These are phyloP conservation scores for Merops nubicus DNA, from an alignment of 2,113 vertebrate species.

Conservation along the genomic window DNA sequence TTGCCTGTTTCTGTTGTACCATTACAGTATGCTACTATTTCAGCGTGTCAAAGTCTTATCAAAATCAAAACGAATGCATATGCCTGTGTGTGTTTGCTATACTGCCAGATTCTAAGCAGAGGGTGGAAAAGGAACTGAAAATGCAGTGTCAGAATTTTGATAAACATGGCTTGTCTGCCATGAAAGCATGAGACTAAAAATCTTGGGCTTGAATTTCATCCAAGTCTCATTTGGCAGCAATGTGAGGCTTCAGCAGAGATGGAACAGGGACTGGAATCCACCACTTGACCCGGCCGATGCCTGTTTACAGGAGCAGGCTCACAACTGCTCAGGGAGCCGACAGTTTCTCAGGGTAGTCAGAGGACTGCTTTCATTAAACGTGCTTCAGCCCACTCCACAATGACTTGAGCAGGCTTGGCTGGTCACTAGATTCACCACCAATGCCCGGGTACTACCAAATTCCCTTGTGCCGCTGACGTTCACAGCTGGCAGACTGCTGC, in stretches of 20 bases:
- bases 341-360: neutral
- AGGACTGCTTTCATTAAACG: neutral
- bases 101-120: neutral
- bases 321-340: neutral
- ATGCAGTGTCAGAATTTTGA: neutral
- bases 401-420: neutral
- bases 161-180: neutral
- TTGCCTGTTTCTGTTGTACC: neutral
- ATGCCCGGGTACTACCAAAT: rapidly evolving
- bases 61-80: neutral
- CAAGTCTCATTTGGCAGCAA: constrained; percentile 18
- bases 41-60: neutral
- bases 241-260: neutral
- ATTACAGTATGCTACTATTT: neutral
- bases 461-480: neutral
- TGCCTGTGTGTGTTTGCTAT: neutral
- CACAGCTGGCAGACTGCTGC: neutral
- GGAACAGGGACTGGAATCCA: neutral
- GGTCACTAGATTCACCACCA: neutral
- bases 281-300: neutral
- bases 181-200: neutral
- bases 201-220: neutral
- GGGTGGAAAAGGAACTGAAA: neutral
- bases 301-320: neutral
- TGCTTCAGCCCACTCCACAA: neutral